Evolutionary conservation across 2,888 invertebrate genomes (phyloP).

Genomic region (Silvanus unidentatus): DNA sequence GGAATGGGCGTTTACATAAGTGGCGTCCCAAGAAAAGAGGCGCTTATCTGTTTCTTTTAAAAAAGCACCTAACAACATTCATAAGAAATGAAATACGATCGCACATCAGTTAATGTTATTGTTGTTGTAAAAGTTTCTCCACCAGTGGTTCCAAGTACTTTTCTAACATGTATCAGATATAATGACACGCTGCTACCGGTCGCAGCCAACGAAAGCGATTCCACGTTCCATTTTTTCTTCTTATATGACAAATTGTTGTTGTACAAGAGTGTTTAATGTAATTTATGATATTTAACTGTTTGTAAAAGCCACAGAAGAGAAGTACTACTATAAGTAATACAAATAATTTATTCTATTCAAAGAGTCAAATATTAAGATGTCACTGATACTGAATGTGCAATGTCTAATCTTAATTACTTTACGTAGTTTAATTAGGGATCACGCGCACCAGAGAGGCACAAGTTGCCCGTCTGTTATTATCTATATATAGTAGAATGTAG

Average conservation of each 20-base stretch:
- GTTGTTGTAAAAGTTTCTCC: constrained; percentile 37
- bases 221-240: too few species aligned
- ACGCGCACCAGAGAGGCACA: not conserved
- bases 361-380: constrained; percentile 38
- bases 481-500: not conserved
- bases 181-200: constrained; percentile 34
- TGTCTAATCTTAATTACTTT: constrained; percentile 42
- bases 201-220: constrained; percentile 23
- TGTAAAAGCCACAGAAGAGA: constrained; percentile 27
- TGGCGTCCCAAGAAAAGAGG: too few species aligned
- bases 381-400: constrained; percentile 37
- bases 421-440: constrained; percentile 36
- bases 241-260: constrained; percentile 31
- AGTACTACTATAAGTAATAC: constrained; percentile 12
- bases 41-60: not conserved
- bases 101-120: constrained; percentile 37
- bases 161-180: constrained; percentile 36
- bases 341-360: constrained; percentile 42
- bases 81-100: constrained; percentile 37
- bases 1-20: too few species aligned
- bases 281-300: constrained; percentile 37
- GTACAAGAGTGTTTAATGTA: constrained; percentile 24
- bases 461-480: constrained; percentile 5
- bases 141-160: constrained; percentile 30
- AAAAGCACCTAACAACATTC: constrained; percentile 30